phyloP scores from a whole-genome alignment of 2,113 vertebrate species.

The Periophthalmodon schlosseri region DNA sequence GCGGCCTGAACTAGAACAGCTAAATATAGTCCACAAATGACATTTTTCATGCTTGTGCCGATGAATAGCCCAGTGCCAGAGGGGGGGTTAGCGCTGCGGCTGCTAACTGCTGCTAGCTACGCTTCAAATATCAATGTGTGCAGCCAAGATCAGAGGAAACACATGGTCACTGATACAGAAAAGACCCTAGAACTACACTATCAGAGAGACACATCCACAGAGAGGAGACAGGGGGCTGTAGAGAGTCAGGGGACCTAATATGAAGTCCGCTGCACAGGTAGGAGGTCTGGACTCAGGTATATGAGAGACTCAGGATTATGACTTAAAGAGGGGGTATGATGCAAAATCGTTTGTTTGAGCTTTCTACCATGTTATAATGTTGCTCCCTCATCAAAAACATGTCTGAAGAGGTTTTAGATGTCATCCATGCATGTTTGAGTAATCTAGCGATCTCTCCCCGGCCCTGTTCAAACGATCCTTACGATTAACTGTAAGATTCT shows the following conservation, averaged over 20 bases:
- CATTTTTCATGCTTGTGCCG: constrained; percentile 25
- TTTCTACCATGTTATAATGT: too few relatives aligned
- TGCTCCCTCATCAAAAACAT: too few relatives aligned
- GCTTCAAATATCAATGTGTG: constrained; percentile 26
- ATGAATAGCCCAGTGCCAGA: constrained; percentile 13
- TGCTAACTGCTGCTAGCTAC: constrained; percentile 5
- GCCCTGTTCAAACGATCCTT: too few relatives aligned
- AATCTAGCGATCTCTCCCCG: too few relatives aligned
- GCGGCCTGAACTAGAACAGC: neutral
- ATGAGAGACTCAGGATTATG: too few relatives aligned
- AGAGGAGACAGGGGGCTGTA: neutral
- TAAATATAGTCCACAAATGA: constrained; percentile 22
- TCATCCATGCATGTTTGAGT: too few relatives aligned
- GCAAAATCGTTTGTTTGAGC: too few relatives aligned
- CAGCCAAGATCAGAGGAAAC: neutral
- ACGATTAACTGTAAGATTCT: too few relatives aligned
- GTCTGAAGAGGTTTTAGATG: too few relatives aligned
- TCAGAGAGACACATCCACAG: neutral
- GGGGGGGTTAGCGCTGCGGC: neutral
- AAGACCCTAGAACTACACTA: neutral
- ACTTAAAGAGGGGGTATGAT: too few relatives aligned
- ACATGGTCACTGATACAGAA: neutral
- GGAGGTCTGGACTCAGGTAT: too few relatives aligned
- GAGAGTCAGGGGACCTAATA: neutral
- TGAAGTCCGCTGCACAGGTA: too few relatives aligned